Percentiles rank a stretch among this genome's conserved stretches.
Evolutionary conservation across 2,888 invertebrate species (phyloP).

Genomic region (Scaptomyza tumidula): DNA sequence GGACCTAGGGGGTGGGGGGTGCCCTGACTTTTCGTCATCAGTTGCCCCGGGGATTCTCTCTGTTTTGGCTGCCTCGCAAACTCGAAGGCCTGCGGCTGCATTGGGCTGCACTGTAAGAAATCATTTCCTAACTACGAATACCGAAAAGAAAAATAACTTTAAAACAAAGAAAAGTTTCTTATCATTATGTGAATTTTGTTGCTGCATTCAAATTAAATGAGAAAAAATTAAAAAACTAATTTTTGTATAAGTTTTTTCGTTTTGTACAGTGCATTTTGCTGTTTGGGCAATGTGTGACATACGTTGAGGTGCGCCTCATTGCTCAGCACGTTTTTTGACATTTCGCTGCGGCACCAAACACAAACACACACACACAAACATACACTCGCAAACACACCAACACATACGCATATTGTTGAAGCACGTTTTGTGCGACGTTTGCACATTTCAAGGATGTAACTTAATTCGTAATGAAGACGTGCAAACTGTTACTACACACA

Average conservation of each 20-base stretch:
- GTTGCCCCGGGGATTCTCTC: not conserved
- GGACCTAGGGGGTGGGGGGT: too few species aligned
- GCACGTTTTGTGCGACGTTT: constrained; percentile 72
- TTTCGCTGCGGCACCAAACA: constrained; percentile 62
- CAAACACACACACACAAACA: constrained; percentile 38
- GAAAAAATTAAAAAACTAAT: too few species aligned
- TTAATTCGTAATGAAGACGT: constrained; percentile 78
- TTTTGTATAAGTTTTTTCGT: too few species aligned
- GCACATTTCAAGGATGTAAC: constrained; percentile 77
- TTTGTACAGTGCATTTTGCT: constrained; percentile 6
- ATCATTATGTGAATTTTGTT: too few species aligned
- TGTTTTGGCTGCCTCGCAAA: not conserved
- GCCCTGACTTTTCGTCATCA: not conserved
- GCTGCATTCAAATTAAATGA: too few species aligned
- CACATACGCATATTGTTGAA: constrained; percentile 37
- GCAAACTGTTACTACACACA: constrained; percentile 49
- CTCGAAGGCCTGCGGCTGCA: not conserved
- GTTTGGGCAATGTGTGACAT: constrained; percentile 37
- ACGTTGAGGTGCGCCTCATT: constrained; percentile 33
- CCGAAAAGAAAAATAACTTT: too few species aligned
- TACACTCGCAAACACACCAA: constrained; percentile 28
- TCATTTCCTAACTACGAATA: too few species aligned
- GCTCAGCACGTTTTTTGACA: constrained; percentile 55
- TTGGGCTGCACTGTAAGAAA: constrained; percentile 11
- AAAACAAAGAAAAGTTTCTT: too few species aligned